Conservation (phyloP, 2,113 vertebrate species). For the Gambusia affinis region DNA sequence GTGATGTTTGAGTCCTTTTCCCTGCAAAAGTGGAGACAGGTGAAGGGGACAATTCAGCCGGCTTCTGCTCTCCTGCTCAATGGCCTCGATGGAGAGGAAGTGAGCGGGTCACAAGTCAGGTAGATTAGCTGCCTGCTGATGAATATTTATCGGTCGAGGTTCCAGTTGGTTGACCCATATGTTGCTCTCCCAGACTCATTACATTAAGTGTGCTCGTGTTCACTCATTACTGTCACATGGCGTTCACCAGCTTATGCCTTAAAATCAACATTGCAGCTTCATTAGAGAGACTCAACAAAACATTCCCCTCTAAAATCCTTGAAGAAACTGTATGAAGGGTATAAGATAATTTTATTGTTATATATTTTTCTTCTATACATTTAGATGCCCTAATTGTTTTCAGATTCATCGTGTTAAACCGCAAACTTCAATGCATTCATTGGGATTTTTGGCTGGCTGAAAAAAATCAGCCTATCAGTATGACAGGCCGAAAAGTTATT, state of each 20-base stretch:
- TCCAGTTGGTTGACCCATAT: constrained; percentile 45
- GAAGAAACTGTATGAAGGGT: not conserved
- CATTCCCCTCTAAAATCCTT: not conserved
- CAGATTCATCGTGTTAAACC: not conserved
- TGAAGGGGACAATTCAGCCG: constrained; percentile 37
- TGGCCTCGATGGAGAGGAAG: constrained; percentile 51
- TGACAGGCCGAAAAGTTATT: not conserved
- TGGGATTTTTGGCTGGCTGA: not conserved
- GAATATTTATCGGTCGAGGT: constrained; percentile 65
- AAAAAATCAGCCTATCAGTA: too few species aligned
- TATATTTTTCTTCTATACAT: not conserved
- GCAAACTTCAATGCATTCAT: not conserved
- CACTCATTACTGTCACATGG: constrained; percentile 1
- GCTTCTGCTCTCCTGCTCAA: constrained; percentile 40
- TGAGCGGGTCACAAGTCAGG: constrained; percentile 63
- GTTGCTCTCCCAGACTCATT: constrained; percentile 44
- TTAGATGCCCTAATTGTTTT: not conserved
- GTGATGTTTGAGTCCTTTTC: constrained; percentile 20
- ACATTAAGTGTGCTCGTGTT: constrained; percentile 16
- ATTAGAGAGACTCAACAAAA: not conserved
- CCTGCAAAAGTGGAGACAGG: constrained; percentile 8
- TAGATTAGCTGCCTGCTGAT: constrained; percentile 58
- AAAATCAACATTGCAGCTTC: not conserved
- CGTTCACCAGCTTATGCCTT: not conserved
- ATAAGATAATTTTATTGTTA: not conserved